These are phyloP conservation scores for Eueremaeus valkanovi DNA, from an alignment of 2,888 invertebrate genomes.

Conservation along the genomic window DNA sequence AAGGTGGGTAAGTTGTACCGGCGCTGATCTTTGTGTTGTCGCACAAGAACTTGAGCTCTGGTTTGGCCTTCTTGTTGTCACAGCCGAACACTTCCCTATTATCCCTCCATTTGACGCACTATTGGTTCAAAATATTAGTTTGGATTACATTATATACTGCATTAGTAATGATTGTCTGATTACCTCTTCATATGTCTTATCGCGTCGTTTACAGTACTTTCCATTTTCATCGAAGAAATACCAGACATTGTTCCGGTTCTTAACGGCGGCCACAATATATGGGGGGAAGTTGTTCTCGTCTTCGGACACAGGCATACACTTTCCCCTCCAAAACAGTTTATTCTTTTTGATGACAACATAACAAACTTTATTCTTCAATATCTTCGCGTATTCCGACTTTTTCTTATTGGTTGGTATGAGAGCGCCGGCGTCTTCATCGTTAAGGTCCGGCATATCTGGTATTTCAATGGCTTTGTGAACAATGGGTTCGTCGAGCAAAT, in stretches of 20 bases:
- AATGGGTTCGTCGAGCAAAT: conserved; percentile 18
- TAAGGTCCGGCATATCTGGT: not conserved
- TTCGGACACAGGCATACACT: not conserved
- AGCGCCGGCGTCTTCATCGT: not conserved
- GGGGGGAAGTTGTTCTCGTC: conserved; percentile 14
- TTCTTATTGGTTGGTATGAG: not conserved
- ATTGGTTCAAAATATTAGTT: not conserved
- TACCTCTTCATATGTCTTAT: not conserved
- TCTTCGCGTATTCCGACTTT: not conserved
- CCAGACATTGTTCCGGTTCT: not conserved
- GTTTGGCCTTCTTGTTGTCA: not conserved
- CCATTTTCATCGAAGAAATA: conserved; percentile 7
- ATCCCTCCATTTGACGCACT: conserved; percentile 4
- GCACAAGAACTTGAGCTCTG: conserved; percentile 3
- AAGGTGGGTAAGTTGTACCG: not conserved
- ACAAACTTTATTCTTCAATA: not conserved
- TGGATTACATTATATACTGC: not conserved
- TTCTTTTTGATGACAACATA: not conserved
- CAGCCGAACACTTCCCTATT: conserved; percentile 11
- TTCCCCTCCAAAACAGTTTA: not conserved
- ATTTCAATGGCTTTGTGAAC: not conserved
- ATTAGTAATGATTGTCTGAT: not conserved
- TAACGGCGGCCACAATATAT: conserved; percentile 28
- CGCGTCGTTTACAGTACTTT: conserved; percentile 5
- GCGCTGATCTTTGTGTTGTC: not conserved